A percentile compares a stretch with the other conserved stretches of the same genome.
Conservation (phyloP, 2,113 vertebrate species). For the Petaurus breviceps region DNA sequence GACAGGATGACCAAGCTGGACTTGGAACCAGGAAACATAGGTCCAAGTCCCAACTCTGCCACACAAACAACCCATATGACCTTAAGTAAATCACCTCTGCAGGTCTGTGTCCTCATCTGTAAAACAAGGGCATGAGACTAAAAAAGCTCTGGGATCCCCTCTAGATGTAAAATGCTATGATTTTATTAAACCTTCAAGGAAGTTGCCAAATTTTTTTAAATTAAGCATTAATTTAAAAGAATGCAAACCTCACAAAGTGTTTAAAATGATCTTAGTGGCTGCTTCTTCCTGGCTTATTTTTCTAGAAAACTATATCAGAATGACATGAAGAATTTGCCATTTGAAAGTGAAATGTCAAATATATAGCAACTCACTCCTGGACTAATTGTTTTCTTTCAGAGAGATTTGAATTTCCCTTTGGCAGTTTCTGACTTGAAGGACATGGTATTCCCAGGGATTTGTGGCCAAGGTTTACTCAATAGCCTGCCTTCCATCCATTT, state of each 20-base stretch:
- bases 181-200: neutral
- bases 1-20: neutral
- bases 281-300: neutral
- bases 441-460: neutral
- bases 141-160: neutral
- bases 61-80: neutral
- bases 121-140: neutral
- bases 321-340: neutral
- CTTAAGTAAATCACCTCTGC: neutral
- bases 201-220: neutral
- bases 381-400: neutral
- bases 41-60: neutral
- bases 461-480: neutral
- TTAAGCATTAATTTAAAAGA: neutral
- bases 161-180: neutral
- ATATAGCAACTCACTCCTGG: neutral
- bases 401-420: neutral
- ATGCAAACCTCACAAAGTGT: neutral
- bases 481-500: neutral
- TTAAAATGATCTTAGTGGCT: neutral
- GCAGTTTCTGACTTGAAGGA: neutral
- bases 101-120: neutral
- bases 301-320: neutral
- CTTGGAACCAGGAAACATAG: neutral
- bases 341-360: neutral